Evolutionary conservation across 1,140 invertebrate genomes (phyloP).

Genomic region (Grapholita molesta): DNA sequence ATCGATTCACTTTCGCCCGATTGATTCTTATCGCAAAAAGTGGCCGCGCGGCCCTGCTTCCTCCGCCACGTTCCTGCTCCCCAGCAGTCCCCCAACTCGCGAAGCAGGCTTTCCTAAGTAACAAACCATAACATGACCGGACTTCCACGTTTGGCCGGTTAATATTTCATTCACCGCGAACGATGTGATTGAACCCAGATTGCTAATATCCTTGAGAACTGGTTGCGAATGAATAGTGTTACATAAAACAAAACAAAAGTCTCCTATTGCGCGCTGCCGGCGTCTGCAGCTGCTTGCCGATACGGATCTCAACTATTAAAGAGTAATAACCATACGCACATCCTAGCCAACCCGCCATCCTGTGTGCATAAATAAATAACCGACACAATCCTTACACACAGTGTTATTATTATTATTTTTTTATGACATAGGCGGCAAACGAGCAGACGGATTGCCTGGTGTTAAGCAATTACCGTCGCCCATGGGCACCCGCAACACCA

Average conservation of each 20-base stretch:
- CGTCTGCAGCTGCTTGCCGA: not conserved
- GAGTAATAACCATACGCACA: constrained; percentile 7
- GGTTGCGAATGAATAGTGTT: constrained; percentile 46
- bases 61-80: constrained; percentile 39
- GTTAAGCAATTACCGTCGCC: no score
- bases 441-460: no score
- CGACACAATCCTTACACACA: not conserved
- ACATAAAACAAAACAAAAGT: constrained; percentile 38
- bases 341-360: not conserved
- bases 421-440: no score
- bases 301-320: constrained; percentile 13
- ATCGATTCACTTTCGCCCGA: constrained; percentile 63
- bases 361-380: not conserved
- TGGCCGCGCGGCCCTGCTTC: constrained; percentile 41
- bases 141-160: constrained; percentile 33
- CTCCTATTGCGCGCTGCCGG: constrained; percentile 17
- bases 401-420: no score
- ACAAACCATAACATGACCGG: constrained; percentile 23
- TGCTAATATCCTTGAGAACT: constrained; percentile 61
- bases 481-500: no score
- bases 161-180: constrained; percentile 62
- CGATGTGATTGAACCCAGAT: constrained; percentile 66
- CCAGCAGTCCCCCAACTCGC: constrained; percentile 30
- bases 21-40: constrained; percentile 64
- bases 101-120: constrained; percentile 19